Base-by-base conservation (phyloP, 1,140 invertebrate species). In the Chelonus insularis region DNA sequence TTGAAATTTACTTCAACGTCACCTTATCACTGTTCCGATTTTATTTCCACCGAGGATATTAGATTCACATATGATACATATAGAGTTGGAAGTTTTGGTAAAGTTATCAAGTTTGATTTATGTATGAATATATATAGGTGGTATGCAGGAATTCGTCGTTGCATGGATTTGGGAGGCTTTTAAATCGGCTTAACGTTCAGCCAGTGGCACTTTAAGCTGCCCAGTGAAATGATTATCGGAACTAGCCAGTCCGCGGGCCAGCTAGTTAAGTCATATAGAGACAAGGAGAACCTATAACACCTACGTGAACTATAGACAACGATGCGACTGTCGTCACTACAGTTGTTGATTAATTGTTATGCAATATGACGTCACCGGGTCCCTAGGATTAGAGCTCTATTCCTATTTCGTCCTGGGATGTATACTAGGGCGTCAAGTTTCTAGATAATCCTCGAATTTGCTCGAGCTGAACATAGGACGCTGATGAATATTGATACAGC, bases 121-220 rank as follows among this genome's bases (percentile, higher is more conserved):
- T 73, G 73, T 79, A 78, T 79, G 79, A 34, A 29, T 55, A n/a
- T n/a, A n/a, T n/a, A n/a, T n/a, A n/a, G n/a, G n/a, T n/a, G n/a
- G n/a, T n/a, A n/a, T n/a, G n/a, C n/a, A n/a, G 52, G 20, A 55
- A 34, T 55, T 55, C 52, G 52, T 55, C 36, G 48, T 75, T 74
- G 75, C 77, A 72, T 68, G 72, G 77, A 81, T 80, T 80, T 80
- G 79, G 36, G 79, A 81, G 80, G 78, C 76, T 80, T 82, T 81
- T 80, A 81, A 82, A 82, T 81, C 80, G 79, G 80, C 79, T 81
- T 82, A 82, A 71, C 75, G 77, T 81, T 81, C 80, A 81, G 25
- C 79, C 80, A 80, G 76, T 80, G 80, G 79, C 79, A 81, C 79
- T 82, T 82, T 82, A 82, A 82, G 79, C 80, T 81, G 78, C 73